Base-by-base conservation (phyloP, 2,797 vertebrate species). In the Tenualosa thibaudeaui region DNA sequence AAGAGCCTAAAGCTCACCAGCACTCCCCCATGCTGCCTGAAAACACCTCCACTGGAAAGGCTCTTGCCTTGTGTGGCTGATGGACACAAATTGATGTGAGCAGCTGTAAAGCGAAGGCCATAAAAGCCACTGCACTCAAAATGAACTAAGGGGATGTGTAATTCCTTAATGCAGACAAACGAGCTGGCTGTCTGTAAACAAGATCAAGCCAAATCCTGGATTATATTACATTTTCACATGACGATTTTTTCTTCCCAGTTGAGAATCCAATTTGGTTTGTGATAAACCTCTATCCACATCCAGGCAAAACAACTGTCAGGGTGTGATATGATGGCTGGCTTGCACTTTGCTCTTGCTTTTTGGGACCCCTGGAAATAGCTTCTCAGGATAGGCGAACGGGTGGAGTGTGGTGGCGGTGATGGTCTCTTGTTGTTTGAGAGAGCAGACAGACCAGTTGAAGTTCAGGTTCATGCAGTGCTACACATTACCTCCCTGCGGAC, bases 401-500 rank as follows among this genome's bases (percentile, higher is more conserved):
- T 5, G 15, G 13, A 7, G 37, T 43, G 65, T 40, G 13, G 40
- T 6, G 49, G 71, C 17, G 68, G 26, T 2, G 71, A 37, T 37
- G 68, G 68, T 40, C 37, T 78, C 19, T 78, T 43, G 40, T 78
- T 43, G 71, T 46, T 37, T 78, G 19, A 46, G 68, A 37, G 37
- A 1, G 65, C 24, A 37, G 65, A 71, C 65, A 31, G 65, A 12
- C 71, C 71, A 46, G 71, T 78, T 17, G 40, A 78, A 46, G 71
- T 78, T 78, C 40, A 78, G 71, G 17, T 78, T 78, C 71, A 78
- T 40, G 71, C 71, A 43, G 40, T 78, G 71, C 71, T 78, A 43
- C 40, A 78, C 71, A 78, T 46, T 22, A 46, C 37, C 71, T 78
- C 71, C 71, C 71, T 82, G 81, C 43, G 81, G 86, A 65, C 86